Base-by-base conservation (phyloP, 2,888 invertebrate genomes). In the Plemyria rubiginata region DNA sequence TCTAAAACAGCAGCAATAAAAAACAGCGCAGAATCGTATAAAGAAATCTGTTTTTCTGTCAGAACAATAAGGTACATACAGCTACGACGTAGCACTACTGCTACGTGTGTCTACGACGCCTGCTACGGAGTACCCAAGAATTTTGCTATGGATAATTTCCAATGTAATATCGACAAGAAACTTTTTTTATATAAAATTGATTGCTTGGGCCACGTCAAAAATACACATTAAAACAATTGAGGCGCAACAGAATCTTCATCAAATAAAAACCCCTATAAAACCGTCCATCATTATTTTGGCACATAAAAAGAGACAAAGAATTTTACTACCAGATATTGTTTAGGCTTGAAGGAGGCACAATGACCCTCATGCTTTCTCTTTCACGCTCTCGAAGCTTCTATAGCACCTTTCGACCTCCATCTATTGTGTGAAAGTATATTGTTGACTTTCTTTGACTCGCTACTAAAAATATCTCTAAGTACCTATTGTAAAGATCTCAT, bases 61-160 rank as follows among this genome's bases (percentile, higher is more conserved):
- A 32, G 3, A 41, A 43, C 4, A 29, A 49, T 41, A 29, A 49
- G 41, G 48, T 38, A n/a, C 15, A 9, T 28, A 40, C 11, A 22
- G 71, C 82, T 81, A 82, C 82, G 73, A 63, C 54, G 11, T n/a
- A n/a, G n/a, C n/a, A n/a, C n/a, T n/a, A n/a, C n/a, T n/a, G n/a
- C n/a, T n/a, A n/a, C n/a, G 53, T 70, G 77, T 80, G 3, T 62
- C 75, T 76, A 76, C 75, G 69, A 43, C 5, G 43, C 28, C 9
- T n/a, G 62, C 71, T 73, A 75, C 77, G 70, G 38, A 53, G 11
- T 15, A 48, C 2, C 12, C 12, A 22, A 45, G 11, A 4, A 16
- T 45, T 12, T n/a, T 12, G n/a, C 22, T 22, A 22, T 22, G 3
- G 22, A 22, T 22, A 22, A 22, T 22, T 22, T 22, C 22, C 22